Conservation (phyloP, 2,797 vertebrate species). For the Melanotaenia pygmaea region DNA sequence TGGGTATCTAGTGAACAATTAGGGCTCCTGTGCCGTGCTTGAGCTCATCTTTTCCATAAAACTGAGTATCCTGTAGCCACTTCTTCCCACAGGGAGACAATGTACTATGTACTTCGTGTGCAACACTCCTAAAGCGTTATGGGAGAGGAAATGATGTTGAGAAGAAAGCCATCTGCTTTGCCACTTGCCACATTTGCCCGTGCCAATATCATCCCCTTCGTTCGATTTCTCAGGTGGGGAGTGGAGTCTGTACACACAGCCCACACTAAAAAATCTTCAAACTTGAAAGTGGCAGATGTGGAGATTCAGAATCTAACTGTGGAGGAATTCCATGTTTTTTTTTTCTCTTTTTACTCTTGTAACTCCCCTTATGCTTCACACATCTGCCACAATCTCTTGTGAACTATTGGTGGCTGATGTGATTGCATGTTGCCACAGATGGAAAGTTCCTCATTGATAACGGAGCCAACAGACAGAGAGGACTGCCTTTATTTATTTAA, state of each 20-base stretch:
- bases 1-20: slow-evolving; percentile 73
- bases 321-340: slow-evolving; percentile 34
- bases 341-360: slow-evolving; percentile 18
- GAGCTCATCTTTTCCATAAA: slow-evolving; percentile 64
- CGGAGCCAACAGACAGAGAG: slow-evolving; percentile 38
- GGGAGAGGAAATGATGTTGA: slow-evolving; percentile 78
- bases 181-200: slow-evolving; percentile 74
- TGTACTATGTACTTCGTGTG: slow-evolving; percentile 48
- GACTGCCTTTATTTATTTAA: slow-evolving; percentile 35
- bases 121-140: slow-evolving; percentile 74
- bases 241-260: slow-evolving; percentile 52
- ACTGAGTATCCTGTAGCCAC: slow-evolving; percentile 67
- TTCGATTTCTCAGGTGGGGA: slow-evolving; percentile 73
- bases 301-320: slow-evolving; percentile 32
- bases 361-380: slow-evolving; percentile 27
- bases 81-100: slow-evolving; percentile 61
- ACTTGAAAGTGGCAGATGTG: slow-evolving; percentile 74
- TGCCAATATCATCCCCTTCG: slow-evolving; percentile 71
- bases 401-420: slow-evolving; percentile 36
- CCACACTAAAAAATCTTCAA: slow-evolving; percentile 29
- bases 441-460: slow-evolving; percentile 51
- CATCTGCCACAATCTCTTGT: slow-evolving; percentile 20
- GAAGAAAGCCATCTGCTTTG: slow-evolving; percentile 84
- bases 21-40: slow-evolving; percentile 45
- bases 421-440: slow-evolving; percentile 30